Evolutionary conservation across 1,140 invertebrate genomes (phyloP), one percentile per base, ranked within the genome.

Genomic region (Caerostris darwini): DNA sequence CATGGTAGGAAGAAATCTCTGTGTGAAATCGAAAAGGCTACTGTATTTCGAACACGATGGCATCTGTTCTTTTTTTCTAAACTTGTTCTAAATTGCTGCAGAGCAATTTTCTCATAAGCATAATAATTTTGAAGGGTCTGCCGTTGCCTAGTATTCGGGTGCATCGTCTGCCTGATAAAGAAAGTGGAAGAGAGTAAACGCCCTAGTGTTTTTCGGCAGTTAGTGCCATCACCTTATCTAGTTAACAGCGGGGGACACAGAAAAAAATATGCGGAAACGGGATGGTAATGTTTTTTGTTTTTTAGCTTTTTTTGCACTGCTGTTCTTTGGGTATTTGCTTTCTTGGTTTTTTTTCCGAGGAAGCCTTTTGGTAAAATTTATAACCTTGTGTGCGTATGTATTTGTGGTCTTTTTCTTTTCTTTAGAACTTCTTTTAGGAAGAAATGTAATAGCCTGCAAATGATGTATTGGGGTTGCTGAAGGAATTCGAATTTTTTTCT

Each of bases 11-110:
- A 82, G 92, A 59, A 69, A 93, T 93, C 92, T 54, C 19, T 88
- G 82, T 93, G 92, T 88, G 92, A 93, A 93, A 93, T 93, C 92
- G 82, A 53, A 86, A 93, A 50, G 34, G 92, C 92, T 93, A 93
- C 92, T 67, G 92, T 61, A 89, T 88, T 93, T 12, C 64, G 12
- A 54, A 50, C 92, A 81, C 85, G 92, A 71, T 71, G 89, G 89
- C 77, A 90, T 89, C 19, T 19, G 3, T 59, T 91, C 54, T 34
- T 91, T 81, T 90, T 77, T 91, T 67, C 59, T 10, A 12, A 64
- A 88, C 86, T 12, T 88, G 50, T 64, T 88, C 86, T 88, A 64
- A 88, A 88, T 88, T 88, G 50, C 86, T 67, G 59, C 19, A 12
- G 54, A 83, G 86, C 61, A 88, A 88, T 88, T 88, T 88, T 88